Conservation (phyloP, 2,113 vertebrate species). For the Pedionomus torquatus region DNA sequence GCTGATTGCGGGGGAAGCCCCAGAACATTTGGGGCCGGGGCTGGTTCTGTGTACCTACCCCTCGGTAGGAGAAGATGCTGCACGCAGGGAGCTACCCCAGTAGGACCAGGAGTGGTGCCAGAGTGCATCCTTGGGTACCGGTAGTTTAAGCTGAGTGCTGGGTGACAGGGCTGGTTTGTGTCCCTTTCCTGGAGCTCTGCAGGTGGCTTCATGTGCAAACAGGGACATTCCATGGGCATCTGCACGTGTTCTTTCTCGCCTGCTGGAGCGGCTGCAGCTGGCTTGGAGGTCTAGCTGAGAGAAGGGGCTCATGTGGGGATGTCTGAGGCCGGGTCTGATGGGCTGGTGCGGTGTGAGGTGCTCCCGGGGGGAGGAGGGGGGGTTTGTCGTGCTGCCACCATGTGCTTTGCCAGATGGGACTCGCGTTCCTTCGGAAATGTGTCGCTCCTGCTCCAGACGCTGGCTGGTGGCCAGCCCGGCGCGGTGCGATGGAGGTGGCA, state of each 20-base stretch:
- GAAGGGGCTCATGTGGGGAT: background rate
- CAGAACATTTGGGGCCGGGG: background rate
- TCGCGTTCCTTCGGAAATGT: background rate
- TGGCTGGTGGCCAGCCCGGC: background rate
- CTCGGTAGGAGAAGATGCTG: accelerated
- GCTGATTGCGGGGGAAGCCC: background rate
- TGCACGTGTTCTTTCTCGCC: background rate
- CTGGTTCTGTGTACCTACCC: background rate
- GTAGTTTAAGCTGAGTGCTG: background rate
- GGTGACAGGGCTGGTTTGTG: background rate
- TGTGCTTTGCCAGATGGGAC: slow-evolving; percentile 47
- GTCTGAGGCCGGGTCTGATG: accelerated
- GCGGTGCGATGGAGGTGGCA: accelerated
- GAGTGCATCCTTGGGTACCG: background rate
- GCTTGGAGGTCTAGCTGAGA: background rate
- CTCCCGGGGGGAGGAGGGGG: background rate
- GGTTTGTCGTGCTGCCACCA: background rate
- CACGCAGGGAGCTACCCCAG: background rate
- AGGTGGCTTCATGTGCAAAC: background rate
- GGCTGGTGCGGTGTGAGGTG: background rate
- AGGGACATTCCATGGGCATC: background rate
- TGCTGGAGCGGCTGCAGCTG: background rate
- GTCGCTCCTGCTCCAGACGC: background rate
- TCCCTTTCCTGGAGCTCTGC: background rate
- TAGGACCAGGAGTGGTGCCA: background rate